Base-by-base conservation (phyloP, 2,113 vertebrate species). In the Entelurus aequoreus region DNA sequence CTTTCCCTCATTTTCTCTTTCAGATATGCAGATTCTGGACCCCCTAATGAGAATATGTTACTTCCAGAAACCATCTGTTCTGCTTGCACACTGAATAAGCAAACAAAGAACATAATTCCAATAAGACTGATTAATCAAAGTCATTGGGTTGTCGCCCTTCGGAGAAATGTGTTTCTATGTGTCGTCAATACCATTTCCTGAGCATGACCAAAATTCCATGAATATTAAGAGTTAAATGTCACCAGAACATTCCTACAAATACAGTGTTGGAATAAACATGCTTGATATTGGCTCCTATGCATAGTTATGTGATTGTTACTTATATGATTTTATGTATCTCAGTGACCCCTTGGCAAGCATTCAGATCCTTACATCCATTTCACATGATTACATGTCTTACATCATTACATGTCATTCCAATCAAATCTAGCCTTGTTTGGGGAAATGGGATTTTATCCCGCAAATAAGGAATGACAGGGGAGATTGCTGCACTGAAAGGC, bases 21-120 rank as follows among this genome's bases (percentile, higher is more conserved):
- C 83, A 86, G 78, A 87, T 85, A 86, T 86, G 86, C 83, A 80
- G 76, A 88, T 87, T 78, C 69, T 69, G 65, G 81, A 84, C 84
- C 79, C 77, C 84, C 80, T 90, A 88, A 88, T 85, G 87, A 90
- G 88, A 81, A 78, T 79, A 77, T 89, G 86, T 83, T 84, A 85
- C 83, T 88, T 84, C 78, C 83, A 83, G 82, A 83, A 84, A 88
- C 90, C 90, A 90, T 91, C 89, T 92, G 90, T 82, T 91, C 78
- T 49, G 66, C 53, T 72, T 78, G 69, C 76, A 82, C 70, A 65
- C 76, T 81, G 72, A 74, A 74, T 68, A 75, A 82, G 79, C 70
- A 80, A 78, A 83, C 68, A 85, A 75, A 84, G 67, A 74, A 78
- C 63, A 80, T 62, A 57, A 66, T 74, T 79, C 76, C 71, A 82